Evolutionary conservation across 2,113 vertebrate genomes (phyloP).

Genomic region (Pelecanoides urinatrix): DNA sequence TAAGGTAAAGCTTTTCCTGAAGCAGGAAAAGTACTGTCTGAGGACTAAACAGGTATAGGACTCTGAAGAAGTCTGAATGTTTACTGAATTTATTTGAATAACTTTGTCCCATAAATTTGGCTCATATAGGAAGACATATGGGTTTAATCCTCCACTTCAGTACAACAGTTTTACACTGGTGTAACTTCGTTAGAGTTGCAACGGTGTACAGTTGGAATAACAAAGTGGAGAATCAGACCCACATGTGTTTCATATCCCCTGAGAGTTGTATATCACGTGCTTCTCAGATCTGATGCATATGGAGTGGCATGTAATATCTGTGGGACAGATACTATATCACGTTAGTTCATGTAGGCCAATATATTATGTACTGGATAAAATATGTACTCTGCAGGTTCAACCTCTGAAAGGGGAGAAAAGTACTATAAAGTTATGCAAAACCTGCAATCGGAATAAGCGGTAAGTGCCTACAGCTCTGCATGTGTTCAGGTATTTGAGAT

Average conservation of each 20-base stretch:
- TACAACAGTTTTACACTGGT: slow-evolving; percentile 40
- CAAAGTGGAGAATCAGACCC: slow-evolving; percentile 49
- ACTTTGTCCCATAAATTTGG: slow-evolving; percentile 24
- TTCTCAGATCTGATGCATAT: not conserved
- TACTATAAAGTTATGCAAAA: not conserved
- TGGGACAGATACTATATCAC: not conserved
- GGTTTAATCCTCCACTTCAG: slow-evolving; percentile 55
- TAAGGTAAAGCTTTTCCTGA: not conserved
- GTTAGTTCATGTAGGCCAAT: not conserved
- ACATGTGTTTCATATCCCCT: slow-evolving; percentile 54
- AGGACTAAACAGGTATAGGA: not conserved
- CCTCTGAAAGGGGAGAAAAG: not conserved
- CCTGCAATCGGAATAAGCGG: not conserved
- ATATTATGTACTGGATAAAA: not conserved
- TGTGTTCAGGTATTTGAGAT: not conserved
- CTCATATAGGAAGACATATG: slow-evolving; percentile 20
- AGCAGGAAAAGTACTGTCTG: not conserved
- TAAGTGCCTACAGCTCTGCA: not conserved
- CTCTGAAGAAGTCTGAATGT: not conserved
- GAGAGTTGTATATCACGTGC: not conserved
- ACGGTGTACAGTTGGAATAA: slow-evolving; percentile 33
- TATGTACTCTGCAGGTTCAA: not conserved
- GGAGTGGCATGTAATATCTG: not conserved
- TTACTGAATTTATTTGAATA: slow-evolving; percentile 22
- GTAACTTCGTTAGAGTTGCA: slow-evolving; percentile 44